Conservation (phyloP, 2,888 invertebrate species). For the Phymatocera aterrima region DNA sequence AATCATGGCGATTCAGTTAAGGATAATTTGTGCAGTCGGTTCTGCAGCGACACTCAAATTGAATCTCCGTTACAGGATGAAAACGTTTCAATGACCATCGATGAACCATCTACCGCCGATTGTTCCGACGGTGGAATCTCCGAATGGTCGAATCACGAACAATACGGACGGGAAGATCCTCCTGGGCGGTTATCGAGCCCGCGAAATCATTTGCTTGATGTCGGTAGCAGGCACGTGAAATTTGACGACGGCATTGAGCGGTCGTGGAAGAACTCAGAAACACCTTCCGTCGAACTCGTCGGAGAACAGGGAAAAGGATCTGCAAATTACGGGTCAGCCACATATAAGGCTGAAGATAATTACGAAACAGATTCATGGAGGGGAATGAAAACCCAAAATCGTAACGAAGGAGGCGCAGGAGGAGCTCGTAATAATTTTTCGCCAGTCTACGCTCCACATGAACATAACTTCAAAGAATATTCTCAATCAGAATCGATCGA, state of each 20-base stretch:
- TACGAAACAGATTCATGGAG: not conserved
- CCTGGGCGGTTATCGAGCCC: too few species aligned
- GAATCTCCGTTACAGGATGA: not conserved
- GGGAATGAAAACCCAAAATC: not conserved
- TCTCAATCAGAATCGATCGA: not conserved
- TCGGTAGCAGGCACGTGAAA: not conserved
- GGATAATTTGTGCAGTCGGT: not conserved
- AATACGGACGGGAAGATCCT: not conserved
- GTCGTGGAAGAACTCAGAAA: not conserved
- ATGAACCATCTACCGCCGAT: not conserved
- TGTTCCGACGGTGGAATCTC: not conserved
- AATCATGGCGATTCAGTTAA: not conserved
- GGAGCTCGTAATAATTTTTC: not conserved
- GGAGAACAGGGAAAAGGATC: not conserved
- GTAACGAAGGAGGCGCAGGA: not conserved
- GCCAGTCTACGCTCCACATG: not conserved
- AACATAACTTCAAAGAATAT: not conserved
- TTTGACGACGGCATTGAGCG: not conserved
- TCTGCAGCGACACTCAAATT: not conserved
- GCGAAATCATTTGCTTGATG: not conserved
- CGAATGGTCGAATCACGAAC: not conserved
- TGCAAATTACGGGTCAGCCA: not conserved
- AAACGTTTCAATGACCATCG: not conserved
- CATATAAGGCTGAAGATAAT: not conserved
- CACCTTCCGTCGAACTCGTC: not conserved